These are phyloP conservation scores for Natator depressus DNA, from an alignment of 2,113 vertebrate species.

Conservation along the genomic window DNA sequence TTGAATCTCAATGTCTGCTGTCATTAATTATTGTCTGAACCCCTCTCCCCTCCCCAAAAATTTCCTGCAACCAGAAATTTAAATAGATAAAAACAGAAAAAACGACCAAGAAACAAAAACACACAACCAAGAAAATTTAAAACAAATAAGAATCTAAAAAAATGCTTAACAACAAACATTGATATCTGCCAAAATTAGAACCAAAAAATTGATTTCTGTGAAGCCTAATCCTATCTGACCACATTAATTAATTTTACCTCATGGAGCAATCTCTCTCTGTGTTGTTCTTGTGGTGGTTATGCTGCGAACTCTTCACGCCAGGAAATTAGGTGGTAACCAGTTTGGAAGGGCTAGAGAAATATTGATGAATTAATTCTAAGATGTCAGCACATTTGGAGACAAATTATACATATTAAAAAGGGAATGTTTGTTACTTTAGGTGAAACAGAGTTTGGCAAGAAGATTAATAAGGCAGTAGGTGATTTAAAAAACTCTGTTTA, in stretches of 20 bases:
- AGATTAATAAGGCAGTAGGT: neutral
- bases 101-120: neutral
- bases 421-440: neutral
- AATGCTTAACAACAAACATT: neutral
- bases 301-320: neutral
- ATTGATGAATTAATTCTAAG: accelerated
- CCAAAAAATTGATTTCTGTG: neutral
- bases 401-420: neutral
- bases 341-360: accelerated
- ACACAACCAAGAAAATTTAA: no score
- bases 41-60: neutral
- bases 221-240: neutral
- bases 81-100: neutral
- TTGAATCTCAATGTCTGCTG: neutral
- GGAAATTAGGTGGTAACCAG: neutral
- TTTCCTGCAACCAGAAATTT: neutral
- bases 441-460: neutral
- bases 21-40: neutral
- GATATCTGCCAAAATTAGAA: neutral
- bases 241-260: neutral
- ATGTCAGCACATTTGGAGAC: neutral
- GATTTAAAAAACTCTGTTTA: neutral
- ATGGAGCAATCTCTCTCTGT: neutral
- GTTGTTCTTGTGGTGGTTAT: neutral
- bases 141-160: neutral